Base-by-base conservation (phyloP, 1,140 invertebrate species). In the Diprion similis region DNA sequence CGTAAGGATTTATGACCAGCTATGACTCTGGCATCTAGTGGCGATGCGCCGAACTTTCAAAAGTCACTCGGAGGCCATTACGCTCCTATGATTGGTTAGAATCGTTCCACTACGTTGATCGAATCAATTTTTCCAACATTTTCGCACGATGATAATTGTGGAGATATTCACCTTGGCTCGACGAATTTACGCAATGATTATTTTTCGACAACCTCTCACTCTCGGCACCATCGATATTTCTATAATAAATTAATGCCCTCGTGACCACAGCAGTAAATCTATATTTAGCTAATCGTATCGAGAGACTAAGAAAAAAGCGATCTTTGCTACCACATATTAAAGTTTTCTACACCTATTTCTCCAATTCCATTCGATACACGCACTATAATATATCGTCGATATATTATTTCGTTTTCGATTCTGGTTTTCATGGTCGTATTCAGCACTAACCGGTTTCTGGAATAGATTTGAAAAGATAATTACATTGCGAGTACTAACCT, bases 61-160 rank as follows among this genome's bases (percentile, higher is more conserved):
- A 72, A 73, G 73, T 64, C 75, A 66, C 76, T 71, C 79, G 84
- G 86, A 84, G 83, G 86, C 87, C 86, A 88, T 88, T 87, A 88
- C 86, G 80, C 80, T 82, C 72, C 78, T 81, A 84, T 82, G 82
- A 88, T 88, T 88, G 87, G 87, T 79, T 79, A 79, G 74, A 77
- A 82, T 79, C 79, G 79, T 77, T 75, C 78, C 79, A 88, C 86
- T 72, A 84, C 86, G 82, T 80, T 82, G 85, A 87, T 87, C 86
- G 87, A 82, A 77, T 77, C 80, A 86, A 77, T 76, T 79, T 83
- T 84, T 86, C 24, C 24, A 37, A 37, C 24, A 37, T 37, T 37
- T 37, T 37, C 24, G 24, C 24, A 37, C 24, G 24, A 37, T 37
- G 6, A 37, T 37, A 37, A 37, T 37, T 37, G 24, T 37, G 24